phyloP scores from a whole-genome alignment of 2,113 vertebrate species.

The Ochotona curzoniae region DNA sequence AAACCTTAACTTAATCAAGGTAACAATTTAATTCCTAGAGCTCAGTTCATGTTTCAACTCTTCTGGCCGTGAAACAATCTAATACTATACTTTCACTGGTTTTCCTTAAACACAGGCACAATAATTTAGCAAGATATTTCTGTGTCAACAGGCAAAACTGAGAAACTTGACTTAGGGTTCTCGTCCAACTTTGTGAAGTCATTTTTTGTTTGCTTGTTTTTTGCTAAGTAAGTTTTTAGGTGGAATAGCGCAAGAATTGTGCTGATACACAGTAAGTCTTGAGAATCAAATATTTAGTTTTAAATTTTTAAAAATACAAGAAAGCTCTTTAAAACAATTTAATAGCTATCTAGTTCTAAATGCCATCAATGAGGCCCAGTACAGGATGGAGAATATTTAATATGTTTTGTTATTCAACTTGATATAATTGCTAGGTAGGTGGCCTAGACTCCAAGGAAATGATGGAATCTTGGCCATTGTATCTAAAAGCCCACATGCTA shows the following conservation, averaged over 20 bases:
- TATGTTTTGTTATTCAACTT: not conserved
- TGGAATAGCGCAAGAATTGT: not conserved
- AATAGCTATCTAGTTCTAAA: not conserved
- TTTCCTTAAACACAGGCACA: not conserved
- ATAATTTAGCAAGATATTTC: not conserved
- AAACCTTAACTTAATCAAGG: not conserved
- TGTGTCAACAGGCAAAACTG: not conserved
- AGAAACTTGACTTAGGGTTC: not conserved
- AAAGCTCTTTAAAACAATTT: constrained; percentile 11
- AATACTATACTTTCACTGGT: not conserved
- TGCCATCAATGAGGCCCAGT: not conserved
- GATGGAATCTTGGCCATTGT: not conserved
- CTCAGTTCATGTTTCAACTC: not conserved
- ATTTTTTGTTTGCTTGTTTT: not conserved
- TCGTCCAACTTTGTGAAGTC: not conserved
- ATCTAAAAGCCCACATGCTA: not conserved
- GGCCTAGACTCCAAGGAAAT: not conserved
- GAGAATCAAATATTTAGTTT: not conserved
- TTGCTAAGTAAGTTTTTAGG: constrained; percentile 33
- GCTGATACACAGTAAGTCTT: not conserved
- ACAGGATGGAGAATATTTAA: no score
- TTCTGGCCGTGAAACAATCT: not conserved
- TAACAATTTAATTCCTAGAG: not conserved
- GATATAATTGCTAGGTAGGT: not conserved
- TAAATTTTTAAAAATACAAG: not conserved